phyloP scores from a whole-genome alignment of 2,888 invertebrate genomes.

The Pyrrhosoma nymphula region DNA sequence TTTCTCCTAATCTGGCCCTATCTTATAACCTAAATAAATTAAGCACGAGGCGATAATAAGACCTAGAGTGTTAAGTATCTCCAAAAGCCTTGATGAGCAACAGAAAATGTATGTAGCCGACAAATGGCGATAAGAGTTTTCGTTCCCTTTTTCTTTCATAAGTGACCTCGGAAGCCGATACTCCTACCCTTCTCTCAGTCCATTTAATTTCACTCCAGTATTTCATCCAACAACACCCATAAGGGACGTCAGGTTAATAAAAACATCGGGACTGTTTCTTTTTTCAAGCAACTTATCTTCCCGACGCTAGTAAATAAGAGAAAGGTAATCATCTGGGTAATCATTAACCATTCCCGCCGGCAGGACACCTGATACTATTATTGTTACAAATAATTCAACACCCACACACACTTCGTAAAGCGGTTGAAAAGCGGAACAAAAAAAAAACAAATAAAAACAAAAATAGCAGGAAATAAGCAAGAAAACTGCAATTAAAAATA shows the following conservation, averaged over 20 bases:
- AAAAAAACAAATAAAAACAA: too few relatives aligned
- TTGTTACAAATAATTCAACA: neutral
- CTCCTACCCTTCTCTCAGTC: neutral
- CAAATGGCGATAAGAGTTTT: neutral
- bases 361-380: too few relatives aligned
- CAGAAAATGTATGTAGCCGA: neutral
- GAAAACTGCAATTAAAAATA: too few relatives aligned
- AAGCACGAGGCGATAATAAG: neutral
- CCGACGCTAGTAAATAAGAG: neutral
- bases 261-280: neutral
- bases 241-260: neutral
- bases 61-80: neutral
- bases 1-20: neutral
- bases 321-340: neutral
- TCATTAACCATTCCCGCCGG: neutral
- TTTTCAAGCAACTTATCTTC: neutral
- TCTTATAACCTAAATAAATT: neutral
- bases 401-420: neutral
- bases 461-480: too few relatives aligned
- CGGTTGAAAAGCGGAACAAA: too few relatives aligned
- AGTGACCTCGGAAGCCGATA: conserved; percentile 18
- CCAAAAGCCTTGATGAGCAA: neutral
- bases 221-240: neutral
- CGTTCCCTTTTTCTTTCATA: neutral
- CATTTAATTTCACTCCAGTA: neutral